These are phyloP conservation scores for Eurosta solidaginis DNA, from an alignment of 1,140 invertebrate species.

Conservation along the genomic window DNA sequence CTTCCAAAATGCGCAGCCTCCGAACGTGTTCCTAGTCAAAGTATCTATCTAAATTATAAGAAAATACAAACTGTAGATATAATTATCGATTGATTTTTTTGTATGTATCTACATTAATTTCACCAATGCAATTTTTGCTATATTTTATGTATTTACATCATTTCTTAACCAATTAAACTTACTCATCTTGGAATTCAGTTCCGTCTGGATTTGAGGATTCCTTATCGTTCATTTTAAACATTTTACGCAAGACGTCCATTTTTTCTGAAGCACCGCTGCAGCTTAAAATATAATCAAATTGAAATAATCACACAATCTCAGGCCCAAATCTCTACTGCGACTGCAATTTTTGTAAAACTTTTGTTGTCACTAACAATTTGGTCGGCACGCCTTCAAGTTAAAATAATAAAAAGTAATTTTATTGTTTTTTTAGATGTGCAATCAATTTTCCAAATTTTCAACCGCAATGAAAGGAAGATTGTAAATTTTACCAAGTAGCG, in stretches of 20 bases:
- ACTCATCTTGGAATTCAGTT: slow-evolving; percentile 40
- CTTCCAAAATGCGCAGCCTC: slow-evolving; percentile 31
- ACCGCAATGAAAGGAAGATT: background rate
- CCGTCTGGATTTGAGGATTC: slow-evolving; percentile 31
- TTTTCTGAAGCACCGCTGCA: slow-evolving; percentile 5
- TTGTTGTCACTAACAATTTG: background rate
- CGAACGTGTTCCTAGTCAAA: background rate
- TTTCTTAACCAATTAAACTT: slow-evolving; percentile 36
- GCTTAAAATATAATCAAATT: background rate
- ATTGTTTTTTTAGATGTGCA: background rate
- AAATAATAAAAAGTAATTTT: background rate
- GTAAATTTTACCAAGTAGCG: no score
- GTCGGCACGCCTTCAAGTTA: background rate
- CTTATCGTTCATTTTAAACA: slow-evolving; percentile 51
- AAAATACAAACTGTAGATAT: background rate
- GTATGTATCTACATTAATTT: background rate
- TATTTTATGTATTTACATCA: no score
- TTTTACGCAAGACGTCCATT: slow-evolving; percentile 58
- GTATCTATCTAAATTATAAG: background rate
- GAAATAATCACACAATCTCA: background rate
- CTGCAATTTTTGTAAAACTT: background rate
- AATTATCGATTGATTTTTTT: slow-evolving; percentile 40
- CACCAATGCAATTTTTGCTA: no score
- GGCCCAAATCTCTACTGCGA: background rate
- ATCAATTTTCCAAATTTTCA: background rate